Evolutionary conservation across 2,113 vertebrate species (phyloP).

Genomic region (Anolis sagrei): DNA sequence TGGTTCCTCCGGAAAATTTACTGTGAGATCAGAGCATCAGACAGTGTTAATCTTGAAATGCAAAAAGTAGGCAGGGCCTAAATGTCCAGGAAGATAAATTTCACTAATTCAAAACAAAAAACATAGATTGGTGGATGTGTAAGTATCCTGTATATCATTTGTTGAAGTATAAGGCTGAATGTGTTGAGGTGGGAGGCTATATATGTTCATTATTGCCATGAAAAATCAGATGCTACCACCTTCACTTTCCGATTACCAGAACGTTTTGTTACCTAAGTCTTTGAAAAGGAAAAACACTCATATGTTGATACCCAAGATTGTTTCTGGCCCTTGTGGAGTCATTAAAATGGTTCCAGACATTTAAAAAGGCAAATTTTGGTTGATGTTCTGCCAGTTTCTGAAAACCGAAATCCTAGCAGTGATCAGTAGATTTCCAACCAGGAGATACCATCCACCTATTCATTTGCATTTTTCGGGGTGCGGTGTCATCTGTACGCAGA

Average conservation of each 20-base stretch:
- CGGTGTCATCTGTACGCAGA: no score
- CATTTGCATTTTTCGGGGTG: no score
- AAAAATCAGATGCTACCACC: background rate
- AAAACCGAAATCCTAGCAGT: background rate
- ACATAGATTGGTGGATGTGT: no score
- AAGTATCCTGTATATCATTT: background rate
- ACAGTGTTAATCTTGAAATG: background rate
- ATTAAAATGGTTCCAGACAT: background rate
- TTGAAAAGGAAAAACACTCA: background rate
- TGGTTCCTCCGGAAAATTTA: rapidly evolving
- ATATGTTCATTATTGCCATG: no score
- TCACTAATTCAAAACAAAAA: background rate
- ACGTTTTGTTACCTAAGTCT: background rate
- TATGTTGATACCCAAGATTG: background rate
- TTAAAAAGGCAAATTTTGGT: background rate
- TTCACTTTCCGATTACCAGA: background rate
- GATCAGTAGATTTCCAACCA: background rate
- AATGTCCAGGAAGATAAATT: background rate
- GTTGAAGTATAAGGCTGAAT: no score
- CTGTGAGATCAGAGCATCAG: rapidly evolving
- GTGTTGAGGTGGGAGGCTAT: background rate
- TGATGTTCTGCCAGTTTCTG: background rate
- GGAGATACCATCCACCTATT: background rate
- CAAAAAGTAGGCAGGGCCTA: background rate
- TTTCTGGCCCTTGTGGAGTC: background rate